These are phyloP conservation scores for Prunella strophiata DNA, from an alignment of 2,797 vertebrate genomes.

Conservation along the genomic window DNA sequence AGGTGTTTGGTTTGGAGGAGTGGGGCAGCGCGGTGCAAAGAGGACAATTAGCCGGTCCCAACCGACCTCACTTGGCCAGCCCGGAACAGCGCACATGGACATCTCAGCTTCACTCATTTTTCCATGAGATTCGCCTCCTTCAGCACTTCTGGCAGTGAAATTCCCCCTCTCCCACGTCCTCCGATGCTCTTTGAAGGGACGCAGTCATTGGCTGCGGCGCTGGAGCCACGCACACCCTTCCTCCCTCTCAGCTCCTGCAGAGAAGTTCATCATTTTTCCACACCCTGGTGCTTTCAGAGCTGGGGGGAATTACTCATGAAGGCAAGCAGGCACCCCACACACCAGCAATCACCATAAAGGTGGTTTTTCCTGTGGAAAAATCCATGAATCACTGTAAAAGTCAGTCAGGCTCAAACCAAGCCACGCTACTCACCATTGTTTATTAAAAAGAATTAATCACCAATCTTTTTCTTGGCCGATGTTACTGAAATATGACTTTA, in stretches of 20 bases:
- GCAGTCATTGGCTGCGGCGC: neutral
- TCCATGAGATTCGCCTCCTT: neutral
- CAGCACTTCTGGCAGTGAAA: neutral
- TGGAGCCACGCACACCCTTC: conserved; percentile 17
- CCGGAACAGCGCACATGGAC: neutral
- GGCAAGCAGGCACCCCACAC: conserved; percentile 1
- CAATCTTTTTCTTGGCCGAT: neutral
- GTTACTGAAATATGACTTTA: conserved; percentile 59
- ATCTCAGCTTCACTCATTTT: neutral
- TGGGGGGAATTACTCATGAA: conserved; percentile 47
- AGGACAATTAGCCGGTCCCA: neutral
- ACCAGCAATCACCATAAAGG: neutral
- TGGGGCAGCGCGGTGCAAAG: fast-evolving
- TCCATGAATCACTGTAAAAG: conserved; percentile 52
- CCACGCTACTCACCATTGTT: conserved; percentile 4
- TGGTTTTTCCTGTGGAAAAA: conserved; percentile 48
- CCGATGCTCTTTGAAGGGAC: neutral
- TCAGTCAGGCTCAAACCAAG: conserved; percentile 34
- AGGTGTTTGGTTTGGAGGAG: neutral
- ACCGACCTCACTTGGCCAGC: neutral
- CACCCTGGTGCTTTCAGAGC: neutral
- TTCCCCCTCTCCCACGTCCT: conserved; percentile 8
- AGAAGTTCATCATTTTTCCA: conserved; percentile 45
- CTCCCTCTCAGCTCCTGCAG: neutral
- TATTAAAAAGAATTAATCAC: neutral